Evolutionary conservation across 2,888 invertebrate genomes (phyloP), one percentile per base, ranked within the genome.

Genomic region (Acanthosepion lycidas): DNA sequence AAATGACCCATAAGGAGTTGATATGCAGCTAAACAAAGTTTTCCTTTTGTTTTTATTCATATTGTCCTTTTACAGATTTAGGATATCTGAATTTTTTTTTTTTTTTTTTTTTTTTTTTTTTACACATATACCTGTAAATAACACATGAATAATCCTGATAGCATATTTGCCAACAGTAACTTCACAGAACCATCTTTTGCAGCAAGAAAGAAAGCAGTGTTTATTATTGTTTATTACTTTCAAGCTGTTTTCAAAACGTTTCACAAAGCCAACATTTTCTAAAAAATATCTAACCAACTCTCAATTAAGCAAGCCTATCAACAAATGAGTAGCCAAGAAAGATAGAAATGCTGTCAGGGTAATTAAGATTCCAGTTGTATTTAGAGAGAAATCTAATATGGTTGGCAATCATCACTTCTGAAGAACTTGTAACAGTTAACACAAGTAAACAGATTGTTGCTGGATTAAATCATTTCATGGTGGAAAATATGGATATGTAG

Each of bases 361-460:
- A n/a, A 78, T 78, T 78, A 78, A 33, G 78, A 78, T 78, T 78
- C 78, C 78, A n/a, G n/a, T 78, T 78, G 78, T 78, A 78, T 78
- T 78, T 78, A n/a, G 12, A 33, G n/a, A n/a, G 78, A 78, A 78
- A 78, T 78, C n/a, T n/a, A 78, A 78, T 78, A 78, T 78, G 78
- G 78, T 78, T 78, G n/a, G 78, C n/a, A 78, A 78, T 78, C n/a
- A 78, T 78, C 78, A 33, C n/a, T 78, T 78, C 78, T 78, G 78
- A 78, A 78, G n/a, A 78, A n/a, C 78, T 78, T 78, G 18, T 12
- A 78, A 18, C n/a, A 4, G 78, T 78, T 78, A 78, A 78, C n/a
- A 78, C 78, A 78, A 78, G 78, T 78, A 78, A 78, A n/a, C 78
- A 78, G 78, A 78, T 78, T n/a, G 33, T 78, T 78, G 59, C 4